Percentiles rank a stretch among this genome's conserved stretches.
These are phyloP conservation scores for Drosophila flavopinicola DNA, from an alignment of 2,888 invertebrate species.

Conservation along the genomic window DNA sequence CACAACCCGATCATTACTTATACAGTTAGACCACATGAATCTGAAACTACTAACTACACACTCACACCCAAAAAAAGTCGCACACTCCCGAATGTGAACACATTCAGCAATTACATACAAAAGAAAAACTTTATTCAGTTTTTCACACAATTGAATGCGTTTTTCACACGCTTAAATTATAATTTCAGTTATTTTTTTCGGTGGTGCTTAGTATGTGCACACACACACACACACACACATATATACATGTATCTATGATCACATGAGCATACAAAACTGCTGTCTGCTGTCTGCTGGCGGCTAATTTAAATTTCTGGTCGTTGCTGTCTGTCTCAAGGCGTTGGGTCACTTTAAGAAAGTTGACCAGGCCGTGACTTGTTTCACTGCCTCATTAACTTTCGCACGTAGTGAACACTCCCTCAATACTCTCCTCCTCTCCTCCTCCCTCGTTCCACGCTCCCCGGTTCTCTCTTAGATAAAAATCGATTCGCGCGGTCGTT, in stretches of 20 bases:
- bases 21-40: conserved; percentile 64
- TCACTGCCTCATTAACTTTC: conserved; percentile 76
- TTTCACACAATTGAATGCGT: conserved; percentile 82
- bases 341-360: conserved; percentile 66
- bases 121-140: conserved; percentile 50
- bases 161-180: conserved; percentile 80
- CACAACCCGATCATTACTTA: conserved; percentile 59
- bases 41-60: conserved; percentile 33
- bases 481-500: conserved; percentile 81
- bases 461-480: conserved; percentile 65
- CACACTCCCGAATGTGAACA: conserved; percentile 58
- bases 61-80: conserved; percentile 33
- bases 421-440: background rate
- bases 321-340: conserved; percentile 23
- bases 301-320: conserved; percentile 70
- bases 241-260: conserved; percentile 21
- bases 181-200: conserved; percentile 69
- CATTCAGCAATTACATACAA: conserved; percentile 61
- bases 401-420: conserved; percentile 57
- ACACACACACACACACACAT: conserved; percentile 14
- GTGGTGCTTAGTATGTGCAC: conserved; percentile 31
- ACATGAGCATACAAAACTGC: conserved; percentile 71
- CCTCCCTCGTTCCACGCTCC: background rate
- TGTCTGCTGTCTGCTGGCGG: conserved; percentile 17
- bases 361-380: conserved; percentile 69